Evolutionary conservation across 1,140 invertebrate species (phyloP).

Genomic region (Propsilocerus akamusi): DNA sequence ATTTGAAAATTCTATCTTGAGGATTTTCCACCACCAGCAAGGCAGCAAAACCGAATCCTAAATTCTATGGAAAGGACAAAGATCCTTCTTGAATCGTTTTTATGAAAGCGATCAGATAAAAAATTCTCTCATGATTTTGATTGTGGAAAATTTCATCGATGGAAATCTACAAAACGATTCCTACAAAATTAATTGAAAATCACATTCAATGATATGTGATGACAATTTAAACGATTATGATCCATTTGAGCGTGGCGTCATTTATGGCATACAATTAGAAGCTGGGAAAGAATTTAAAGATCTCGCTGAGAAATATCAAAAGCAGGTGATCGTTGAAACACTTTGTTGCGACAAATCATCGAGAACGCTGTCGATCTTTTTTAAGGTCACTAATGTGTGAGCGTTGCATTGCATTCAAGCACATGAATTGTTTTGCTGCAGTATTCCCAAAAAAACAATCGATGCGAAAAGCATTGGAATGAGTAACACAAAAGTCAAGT

Average conservation of each 20-base stretch:
- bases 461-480: slow-evolving; percentile 4
- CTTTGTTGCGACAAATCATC: background rate
- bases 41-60: too few relatives aligned
- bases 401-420: too few relatives aligned
- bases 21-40: too few relatives aligned
- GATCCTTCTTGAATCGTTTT: background rate
- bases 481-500: slow-evolving; percentile 9
- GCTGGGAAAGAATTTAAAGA: background rate
- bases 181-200: background rate
- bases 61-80: background rate
- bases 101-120: background rate
- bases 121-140: background rate
- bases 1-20: background rate
- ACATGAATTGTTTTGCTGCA: too few relatives aligned
- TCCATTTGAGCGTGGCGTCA: background rate
- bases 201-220: background rate
- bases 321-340: background rate
- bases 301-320: background rate
- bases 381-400: background rate
- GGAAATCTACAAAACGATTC: background rate
- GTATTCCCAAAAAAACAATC: background rate
- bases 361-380: background rate
- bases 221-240: background rate
- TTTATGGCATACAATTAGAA: background rate
- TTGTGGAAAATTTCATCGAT: background rate